Evolutionary conservation across 2,888 invertebrate species (phyloP).

Genomic region (Eristalis pertinax): DNA sequence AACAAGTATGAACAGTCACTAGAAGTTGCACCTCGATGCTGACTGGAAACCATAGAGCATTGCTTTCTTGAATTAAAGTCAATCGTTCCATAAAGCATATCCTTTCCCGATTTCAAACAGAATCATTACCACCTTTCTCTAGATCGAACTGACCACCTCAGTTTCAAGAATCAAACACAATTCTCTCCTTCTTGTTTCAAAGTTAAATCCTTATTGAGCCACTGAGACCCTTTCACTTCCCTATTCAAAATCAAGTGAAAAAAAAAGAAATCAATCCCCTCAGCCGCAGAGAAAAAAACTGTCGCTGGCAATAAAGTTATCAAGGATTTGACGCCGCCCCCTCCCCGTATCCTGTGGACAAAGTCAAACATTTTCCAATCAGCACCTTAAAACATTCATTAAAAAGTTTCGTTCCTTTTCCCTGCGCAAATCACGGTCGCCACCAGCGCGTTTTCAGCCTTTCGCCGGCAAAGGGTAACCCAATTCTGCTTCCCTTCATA

Average conservation of each 20-base stretch:
- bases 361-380: slow-evolving; percentile 42
- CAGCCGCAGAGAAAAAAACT: background rate
- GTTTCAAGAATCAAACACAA: background rate
- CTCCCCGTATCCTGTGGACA: background rate
- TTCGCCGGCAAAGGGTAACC: slow-evolving; percentile 3
- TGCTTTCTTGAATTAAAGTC: too few species aligned
- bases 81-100: background rate
- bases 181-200: background rate
- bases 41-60: too few species aligned
- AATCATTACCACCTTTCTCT: background rate
- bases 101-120: background rate
- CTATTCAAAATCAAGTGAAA: background rate
- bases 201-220: background rate
- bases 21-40: too few species aligned
- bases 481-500: background rate
- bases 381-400: slow-evolving; percentile 30
- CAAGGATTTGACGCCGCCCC: background rate
- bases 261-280: background rate
- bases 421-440: slow-evolving; percentile 13
- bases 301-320: background rate
- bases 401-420: slow-evolving; percentile 14
- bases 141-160: background rate
- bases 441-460: background rate
- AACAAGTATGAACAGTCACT: too few species aligned
- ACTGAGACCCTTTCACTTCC: background rate